These are phyloP conservation scores for Sciaenops ocellatus DNA, from an alignment of 2,797 vertebrate genomes.

Conservation along the genomic window DNA sequence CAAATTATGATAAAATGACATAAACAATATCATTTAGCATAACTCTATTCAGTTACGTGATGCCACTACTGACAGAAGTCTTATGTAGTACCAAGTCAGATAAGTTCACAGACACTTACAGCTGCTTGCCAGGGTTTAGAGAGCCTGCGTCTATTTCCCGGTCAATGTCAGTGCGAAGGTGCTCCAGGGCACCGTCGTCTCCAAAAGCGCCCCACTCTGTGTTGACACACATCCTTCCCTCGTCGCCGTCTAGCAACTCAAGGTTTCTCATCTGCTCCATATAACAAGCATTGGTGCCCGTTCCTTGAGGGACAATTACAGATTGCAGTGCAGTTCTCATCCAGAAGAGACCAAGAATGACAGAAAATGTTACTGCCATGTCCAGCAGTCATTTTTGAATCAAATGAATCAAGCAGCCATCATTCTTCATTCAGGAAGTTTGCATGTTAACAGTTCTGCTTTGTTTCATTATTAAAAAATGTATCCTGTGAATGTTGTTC, in stretches of 20 bases:
- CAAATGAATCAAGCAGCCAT: neutral
- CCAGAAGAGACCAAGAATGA: neutral
- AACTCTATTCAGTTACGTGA: neutral
- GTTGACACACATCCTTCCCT: constrained; percentile 97
- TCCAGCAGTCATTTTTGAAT: neutral
- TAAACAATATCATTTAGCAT: neutral
- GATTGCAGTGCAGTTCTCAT: neutral
- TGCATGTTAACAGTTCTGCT: neutral
- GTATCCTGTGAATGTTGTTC: neutral
- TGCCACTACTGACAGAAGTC: neutral
- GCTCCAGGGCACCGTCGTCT: constrained; percentile 90
- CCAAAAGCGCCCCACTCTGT: constrained; percentile 98
- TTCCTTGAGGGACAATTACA: constrained; percentile 82
- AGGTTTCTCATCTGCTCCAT: constrained; percentile 99
- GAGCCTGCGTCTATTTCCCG: constrained; percentile 94
- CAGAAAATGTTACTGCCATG: neutral
- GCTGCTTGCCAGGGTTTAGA: constrained; percentile 94
- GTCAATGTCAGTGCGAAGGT: constrained; percentile 93
- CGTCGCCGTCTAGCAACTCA: constrained; percentile 93
- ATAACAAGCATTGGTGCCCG: constrained; percentile 96
- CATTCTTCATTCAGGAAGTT: neutral
- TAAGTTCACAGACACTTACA: constrained; percentile 85
- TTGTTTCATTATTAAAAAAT: neutral
- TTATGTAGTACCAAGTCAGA: neutral
- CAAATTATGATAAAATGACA: neutral